Evolutionary conservation across 1,140 invertebrate species (phyloP), one percentile per base, ranked within the genome.

Genomic region (Maniola jurtina): DNA sequence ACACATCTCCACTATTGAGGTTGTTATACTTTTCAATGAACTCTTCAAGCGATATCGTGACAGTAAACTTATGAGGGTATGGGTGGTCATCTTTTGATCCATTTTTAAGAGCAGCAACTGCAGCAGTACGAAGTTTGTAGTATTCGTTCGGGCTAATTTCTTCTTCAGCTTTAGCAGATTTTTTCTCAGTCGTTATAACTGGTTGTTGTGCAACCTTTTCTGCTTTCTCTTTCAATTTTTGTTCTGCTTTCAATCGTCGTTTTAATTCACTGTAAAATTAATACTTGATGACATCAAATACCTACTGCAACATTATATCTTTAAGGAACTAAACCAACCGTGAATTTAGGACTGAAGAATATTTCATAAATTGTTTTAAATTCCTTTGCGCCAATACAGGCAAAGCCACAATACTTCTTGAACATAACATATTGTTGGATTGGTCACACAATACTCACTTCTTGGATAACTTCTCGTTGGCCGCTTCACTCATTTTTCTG

Each of bases 41-140:
- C 25, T 96, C 95, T 76, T 95, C 93, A 60, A 99, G 88, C 0
- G 98, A 98, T 25, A 94, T 97, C 4, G 95, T 94, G 0, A 99
- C 98, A 91, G 97, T 93, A 83, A 99, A 99, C 91, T 99, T 99
- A 89, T 99, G 99, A 15, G 99, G 99, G 89, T 99, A 99, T n/a
- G 98, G 98, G 89, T 96, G 93, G 16, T 95, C 92, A n/a, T 93
- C 93, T 59, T 83, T 88, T 0, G 72, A 34, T 0, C 92, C 91
- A 66, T 91, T 90, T 91, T 99, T 99, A 5, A 98, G 89, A 45
- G 96, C 93, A 48, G 93, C 92, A 15, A 99, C 92, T 34, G 95
- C 94, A 64, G 93, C 92, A 0, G 93, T 94, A 68, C 98, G 92
- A 25, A 99, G 82, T 83, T 97, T 96, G 76, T 96, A 97, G 88